These are phyloP conservation scores for Apostichopus parvimensis DNA, from an alignment of 35 echinoderm and acorn worm species.

Conservation along the genomic window DNA sequence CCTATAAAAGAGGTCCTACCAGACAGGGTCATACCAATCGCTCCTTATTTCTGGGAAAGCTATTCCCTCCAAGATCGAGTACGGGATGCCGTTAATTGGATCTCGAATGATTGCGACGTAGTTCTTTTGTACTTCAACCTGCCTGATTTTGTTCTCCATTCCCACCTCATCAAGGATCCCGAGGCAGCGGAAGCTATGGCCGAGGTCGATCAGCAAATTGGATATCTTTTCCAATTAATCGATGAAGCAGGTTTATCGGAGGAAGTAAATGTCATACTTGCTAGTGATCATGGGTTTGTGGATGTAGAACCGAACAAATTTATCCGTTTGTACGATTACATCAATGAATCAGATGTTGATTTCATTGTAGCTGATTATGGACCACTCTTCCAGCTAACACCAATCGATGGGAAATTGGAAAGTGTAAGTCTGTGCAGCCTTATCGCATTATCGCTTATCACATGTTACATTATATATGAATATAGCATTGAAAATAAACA, in stretches of 20 bases:
- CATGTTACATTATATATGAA: too few relatives aligned
- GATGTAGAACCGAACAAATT: conserved; percentile 37
- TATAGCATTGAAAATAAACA: too few relatives aligned
- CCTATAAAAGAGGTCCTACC: conserved; percentile 63
- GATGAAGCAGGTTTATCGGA: conserved; percentile 40
- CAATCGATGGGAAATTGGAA: conserved; percentile 66
- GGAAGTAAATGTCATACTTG: conserved; percentile 68
- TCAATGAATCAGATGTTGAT: conserved; percentile 57
- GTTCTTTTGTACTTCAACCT: conserved; percentile 40
- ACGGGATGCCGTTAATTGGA: conserved; percentile 26
- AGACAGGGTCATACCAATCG: conserved; percentile 27
- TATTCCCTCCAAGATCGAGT: conserved; percentile 27
- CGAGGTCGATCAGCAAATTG: conserved; percentile 33
- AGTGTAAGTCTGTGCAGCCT: conserved; percentile 46
- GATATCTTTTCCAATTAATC: conserved; percentile 50
- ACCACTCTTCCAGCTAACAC: conserved; percentile 76
- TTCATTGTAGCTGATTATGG: conserved; percentile 74
- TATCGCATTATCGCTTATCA: too few relatives aligned
- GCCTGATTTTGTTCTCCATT: conserved; percentile 36
- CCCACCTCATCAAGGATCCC: neutral
- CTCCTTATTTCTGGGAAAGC: neutral
- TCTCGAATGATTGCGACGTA: conserved; percentile 32
- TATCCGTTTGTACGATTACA: conserved; percentile 73
- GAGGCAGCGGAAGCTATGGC: neutral
- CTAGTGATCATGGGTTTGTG: conserved; percentile 66